Conservation (phyloP, 2,797 vertebrate genomes). For the Brotogeris chrysoptera region DNA sequence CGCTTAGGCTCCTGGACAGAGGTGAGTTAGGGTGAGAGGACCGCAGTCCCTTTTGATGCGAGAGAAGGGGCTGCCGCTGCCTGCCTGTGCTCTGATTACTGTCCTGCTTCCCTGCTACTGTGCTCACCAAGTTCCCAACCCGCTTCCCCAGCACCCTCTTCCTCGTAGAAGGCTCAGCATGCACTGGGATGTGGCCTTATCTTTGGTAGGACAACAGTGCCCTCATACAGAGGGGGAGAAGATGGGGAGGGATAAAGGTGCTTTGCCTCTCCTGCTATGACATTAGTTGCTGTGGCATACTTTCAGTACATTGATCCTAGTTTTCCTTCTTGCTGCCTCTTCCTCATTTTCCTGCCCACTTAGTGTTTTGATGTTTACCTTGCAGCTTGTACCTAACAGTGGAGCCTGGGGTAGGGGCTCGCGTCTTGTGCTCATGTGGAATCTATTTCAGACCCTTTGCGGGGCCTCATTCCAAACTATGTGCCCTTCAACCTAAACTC, state of each 20-base stretch:
- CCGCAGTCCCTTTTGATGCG: rapidly evolving
- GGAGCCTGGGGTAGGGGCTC: not conserved
- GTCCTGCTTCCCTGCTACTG: not conserved
- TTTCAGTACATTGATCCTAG: not conserved
- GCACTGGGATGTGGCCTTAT: not conserved
- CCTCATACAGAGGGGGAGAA: rapidly evolving
- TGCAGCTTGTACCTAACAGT: not conserved
- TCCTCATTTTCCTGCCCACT: not conserved
- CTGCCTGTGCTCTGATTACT: not conserved
- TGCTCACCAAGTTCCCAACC: not conserved
- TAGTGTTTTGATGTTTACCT: not conserved
- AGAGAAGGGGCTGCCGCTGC: not conserved
- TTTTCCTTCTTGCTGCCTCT: not conserved
- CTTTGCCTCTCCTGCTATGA: not conserved
- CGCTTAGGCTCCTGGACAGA: not conserved
- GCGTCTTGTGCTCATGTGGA: conserved; percentile 28
- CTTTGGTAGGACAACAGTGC: not conserved
- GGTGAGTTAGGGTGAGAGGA: not conserved
- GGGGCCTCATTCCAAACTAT: conserved; percentile 60
- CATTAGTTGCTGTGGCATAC: not conserved
- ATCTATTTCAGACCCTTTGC: conserved; percentile 53
- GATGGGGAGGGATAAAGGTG: not conserved
- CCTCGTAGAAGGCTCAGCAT: not conserved
- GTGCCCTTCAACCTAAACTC: conserved; percentile 57
- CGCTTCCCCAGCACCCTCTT: not conserved